Percentiles rank a stretch among this genome's conserved stretches.
Evolutionary conservation across 2,113 vertebrate species (phyloP).

Genomic region (Halichoerus grypus): DNA sequence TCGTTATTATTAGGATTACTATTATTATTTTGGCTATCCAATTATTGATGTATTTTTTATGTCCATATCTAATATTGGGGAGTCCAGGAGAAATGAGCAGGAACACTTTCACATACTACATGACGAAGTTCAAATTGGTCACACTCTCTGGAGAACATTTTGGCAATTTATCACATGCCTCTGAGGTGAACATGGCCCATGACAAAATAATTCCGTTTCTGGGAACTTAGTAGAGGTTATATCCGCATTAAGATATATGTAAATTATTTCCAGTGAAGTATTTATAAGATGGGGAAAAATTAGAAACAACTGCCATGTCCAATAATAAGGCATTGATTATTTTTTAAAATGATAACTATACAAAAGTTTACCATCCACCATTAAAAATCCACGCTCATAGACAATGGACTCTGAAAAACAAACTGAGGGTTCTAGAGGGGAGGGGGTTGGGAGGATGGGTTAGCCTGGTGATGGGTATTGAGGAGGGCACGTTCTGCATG

Average conservation of each 20-base stretch:
- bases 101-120: background rate
- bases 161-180: background rate
- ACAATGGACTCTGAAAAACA: no score
- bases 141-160: no score
- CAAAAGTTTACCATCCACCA: background rate
- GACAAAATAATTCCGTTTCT: background rate
- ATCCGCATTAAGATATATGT: background rate
- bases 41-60: background rate
- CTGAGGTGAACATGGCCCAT: background rate
- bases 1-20: background rate
- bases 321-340: background rate
- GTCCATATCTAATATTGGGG: background rate
- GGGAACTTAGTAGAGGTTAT: background rate
- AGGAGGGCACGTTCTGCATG: no score
- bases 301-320: background rate
- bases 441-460: no score
- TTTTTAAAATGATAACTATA: background rate
- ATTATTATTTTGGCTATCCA: background rate
- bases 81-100: background rate
- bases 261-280: background rate
- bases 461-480: no score
- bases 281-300: background rate
- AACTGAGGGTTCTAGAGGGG: no score
- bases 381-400: background rate
- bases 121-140: background rate